Percentiles rank a stretch among this genome's conserved stretches.
These are phyloP conservation scores for Caenorhabditis macrosperma DNA, from an alignment of 2,888 invertebrate genomes.

Conservation along the genomic window DNA sequence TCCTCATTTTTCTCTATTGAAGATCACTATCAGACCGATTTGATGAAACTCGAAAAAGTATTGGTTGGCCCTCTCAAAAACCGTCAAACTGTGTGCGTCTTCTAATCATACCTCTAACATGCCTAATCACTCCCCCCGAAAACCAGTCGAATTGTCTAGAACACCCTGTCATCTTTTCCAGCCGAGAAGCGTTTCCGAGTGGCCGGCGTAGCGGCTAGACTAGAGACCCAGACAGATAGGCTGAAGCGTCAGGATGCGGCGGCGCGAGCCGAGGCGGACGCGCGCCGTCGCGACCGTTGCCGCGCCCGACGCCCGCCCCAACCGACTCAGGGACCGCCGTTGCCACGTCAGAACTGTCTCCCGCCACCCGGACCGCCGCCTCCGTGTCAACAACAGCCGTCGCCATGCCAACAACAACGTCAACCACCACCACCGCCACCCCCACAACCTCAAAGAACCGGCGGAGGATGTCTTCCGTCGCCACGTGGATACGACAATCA, in stretches of 20 bases:
- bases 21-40: too few species aligned
- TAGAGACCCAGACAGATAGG: conserved; percentile 63
- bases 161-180: background rate
- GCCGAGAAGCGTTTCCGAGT: conserved; percentile 57
- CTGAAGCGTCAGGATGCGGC: conserved; percentile 58
- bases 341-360: conserved; percentile 39
- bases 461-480: conserved; percentile 55
- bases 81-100: too few species aligned
- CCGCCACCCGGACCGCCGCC: conserved; percentile 51
- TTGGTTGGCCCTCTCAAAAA: too few species aligned
- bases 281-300: conserved; percentile 48
- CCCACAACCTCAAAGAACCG: conserved; percentile 43
- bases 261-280: conserved; percentile 49
- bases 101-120: too few species aligned
- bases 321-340: conserved; percentile 30
- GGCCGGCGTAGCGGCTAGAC: conserved; percentile 65
- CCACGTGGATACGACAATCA: conserved; percentile 53
- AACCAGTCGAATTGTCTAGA: conserved; percentile 11
- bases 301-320: conserved; percentile 52
- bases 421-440: conserved; percentile 22
- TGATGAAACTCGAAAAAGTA: too few species aligned
- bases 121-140: conserved; percentile 12
- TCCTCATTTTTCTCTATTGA: too few species aligned
- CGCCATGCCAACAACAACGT: conserved; percentile 40
- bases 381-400: conserved; percentile 30